phyloP scores from a whole-genome alignment of 1,140 invertebrate species.

The Brachionus paranguensis region DNA sequence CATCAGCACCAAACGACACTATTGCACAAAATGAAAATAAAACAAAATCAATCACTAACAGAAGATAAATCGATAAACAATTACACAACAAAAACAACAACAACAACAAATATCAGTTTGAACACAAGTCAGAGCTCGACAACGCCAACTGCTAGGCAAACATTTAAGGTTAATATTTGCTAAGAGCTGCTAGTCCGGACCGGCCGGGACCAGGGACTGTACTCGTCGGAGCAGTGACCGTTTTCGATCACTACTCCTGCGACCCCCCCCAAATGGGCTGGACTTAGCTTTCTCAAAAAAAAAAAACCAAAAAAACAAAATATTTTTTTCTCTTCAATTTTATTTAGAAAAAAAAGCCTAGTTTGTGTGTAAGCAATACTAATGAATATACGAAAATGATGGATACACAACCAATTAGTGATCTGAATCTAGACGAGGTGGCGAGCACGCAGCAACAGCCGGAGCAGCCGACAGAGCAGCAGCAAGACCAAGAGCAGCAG shows the following conservation, averaged over 20 bases:
- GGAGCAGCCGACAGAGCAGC: no score
- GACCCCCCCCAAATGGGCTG: background rate
- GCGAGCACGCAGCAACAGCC: background rate
- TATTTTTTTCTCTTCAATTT: background rate
- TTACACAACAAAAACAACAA: background rate
- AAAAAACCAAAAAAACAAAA: background rate
- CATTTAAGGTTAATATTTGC: constrained; percentile 22
- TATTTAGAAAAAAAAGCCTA: constrained; percentile 26
- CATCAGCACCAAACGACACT: background rate
- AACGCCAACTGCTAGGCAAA: constrained; percentile 25
- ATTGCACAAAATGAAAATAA: background rate
- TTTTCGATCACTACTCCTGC: background rate
- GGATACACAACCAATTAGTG: constrained; percentile 24
- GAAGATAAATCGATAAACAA: constrained; percentile 22
- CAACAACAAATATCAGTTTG: background rate
- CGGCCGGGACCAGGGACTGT: background rate
- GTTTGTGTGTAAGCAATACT: constrained; percentile 30
- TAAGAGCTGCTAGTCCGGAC: background rate
- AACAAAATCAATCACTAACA: constrained; percentile 19
- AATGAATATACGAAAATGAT: constrained; percentile 33
- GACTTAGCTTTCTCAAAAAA: background rate
- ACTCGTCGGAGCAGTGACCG: background rate
- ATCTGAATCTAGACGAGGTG: background rate
- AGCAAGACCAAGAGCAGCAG: no score
- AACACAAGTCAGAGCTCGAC: background rate